Evolutionary conservation across 1,140 invertebrate species (phyloP).

Genomic region (Papilio dardanus): DNA sequence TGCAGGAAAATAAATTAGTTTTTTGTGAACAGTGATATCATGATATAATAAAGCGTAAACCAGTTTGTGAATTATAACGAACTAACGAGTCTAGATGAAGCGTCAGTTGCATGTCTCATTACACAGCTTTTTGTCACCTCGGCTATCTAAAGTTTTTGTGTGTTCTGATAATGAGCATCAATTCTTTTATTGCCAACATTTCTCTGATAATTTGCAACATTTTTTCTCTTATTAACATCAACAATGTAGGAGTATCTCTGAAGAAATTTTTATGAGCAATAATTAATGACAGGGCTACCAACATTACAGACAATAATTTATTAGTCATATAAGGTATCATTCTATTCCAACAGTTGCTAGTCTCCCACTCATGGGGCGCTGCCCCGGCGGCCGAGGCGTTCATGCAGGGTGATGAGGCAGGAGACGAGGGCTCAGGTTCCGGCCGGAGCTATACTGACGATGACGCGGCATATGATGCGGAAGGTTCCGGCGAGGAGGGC

Average conservation of each 20-base stretch:
- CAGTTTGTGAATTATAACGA: conserved; percentile 23
- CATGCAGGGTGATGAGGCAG: conserved; percentile 79
- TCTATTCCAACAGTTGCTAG: conserved; percentile 60
- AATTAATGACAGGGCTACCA: not conserved
- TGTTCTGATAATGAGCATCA: not conserved
- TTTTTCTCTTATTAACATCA: not conserved
- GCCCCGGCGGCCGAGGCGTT: conserved; percentile 68
- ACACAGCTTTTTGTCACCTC: conserved; percentile 22
- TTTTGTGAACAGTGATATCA: conserved; percentile 31
- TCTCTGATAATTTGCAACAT: conserved; percentile 3
- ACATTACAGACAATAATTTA: not conserved
- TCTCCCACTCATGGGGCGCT: conserved; percentile 61
- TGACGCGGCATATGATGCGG: conserved; percentile 62
- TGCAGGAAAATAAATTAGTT: conserved; percentile 29
- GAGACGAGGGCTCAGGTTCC: conserved; percentile 71
- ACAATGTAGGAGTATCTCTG: no score
- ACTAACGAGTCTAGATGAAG: conserved; percentile 21
- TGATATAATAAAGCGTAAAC: conserved; percentile 27
- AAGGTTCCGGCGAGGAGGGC: conserved; percentile 70
- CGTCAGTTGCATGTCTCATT: conserved; percentile 19
- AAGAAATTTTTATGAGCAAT: no score
- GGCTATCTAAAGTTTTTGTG: conserved; percentile 10
- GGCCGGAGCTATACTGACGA: conserved; percentile 68
- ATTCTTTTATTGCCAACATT: not conserved
- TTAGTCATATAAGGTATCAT: not conserved